Base-by-base conservation (phyloP, 1,140 invertebrate genomes). In the Euwallacea similis region DNA sequence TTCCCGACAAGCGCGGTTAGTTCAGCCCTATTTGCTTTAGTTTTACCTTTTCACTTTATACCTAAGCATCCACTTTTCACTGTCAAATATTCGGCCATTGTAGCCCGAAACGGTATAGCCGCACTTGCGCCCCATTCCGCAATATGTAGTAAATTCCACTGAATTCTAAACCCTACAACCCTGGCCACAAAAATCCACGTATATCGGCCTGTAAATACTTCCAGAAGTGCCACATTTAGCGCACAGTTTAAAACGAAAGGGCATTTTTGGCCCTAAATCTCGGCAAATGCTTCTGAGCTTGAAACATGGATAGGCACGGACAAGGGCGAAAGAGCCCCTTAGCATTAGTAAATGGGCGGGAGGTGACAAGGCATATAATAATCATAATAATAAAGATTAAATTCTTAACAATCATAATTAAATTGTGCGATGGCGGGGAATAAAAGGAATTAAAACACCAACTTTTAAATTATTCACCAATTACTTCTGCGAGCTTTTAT, bases 191-290 rank as follows among this genome's bases (percentile, higher is more conserved):
- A 63, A 63, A 46, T 63, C 61, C 61, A 63, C 61, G 61, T 63
- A 63, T 63, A 50, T 63, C 61, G 61, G 61, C 47, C 61, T 63
- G 61, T 63, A 63, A 63, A 63, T 63, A 63, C 61, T 63, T 63
- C 42, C 61, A 13, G 43, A 50, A 50, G 44, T 44, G 59, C 33
- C 59, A 61, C 41, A 61, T 61, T 61, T 8, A 61, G 59, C 42
- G 7, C 9, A 61, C 33, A 61, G 44, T 63, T 63, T 63, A 63
- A 63, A 63, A 63, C 61, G 61, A 16, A 63, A 63, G 61, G 61
- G 46, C 46, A 50, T 50, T 50, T 50, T 50, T 50, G 13, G 46
- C 46, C 46, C 46, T 50, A 50, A 50, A 50, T 50, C 46, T 50
- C 46, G 21, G 21, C 1, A 33, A 33, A 33, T 33, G 21, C 21